phyloP scores from a whole-genome alignment of 2,797 vertebrate species.

The Amniataba percoides region DNA sequence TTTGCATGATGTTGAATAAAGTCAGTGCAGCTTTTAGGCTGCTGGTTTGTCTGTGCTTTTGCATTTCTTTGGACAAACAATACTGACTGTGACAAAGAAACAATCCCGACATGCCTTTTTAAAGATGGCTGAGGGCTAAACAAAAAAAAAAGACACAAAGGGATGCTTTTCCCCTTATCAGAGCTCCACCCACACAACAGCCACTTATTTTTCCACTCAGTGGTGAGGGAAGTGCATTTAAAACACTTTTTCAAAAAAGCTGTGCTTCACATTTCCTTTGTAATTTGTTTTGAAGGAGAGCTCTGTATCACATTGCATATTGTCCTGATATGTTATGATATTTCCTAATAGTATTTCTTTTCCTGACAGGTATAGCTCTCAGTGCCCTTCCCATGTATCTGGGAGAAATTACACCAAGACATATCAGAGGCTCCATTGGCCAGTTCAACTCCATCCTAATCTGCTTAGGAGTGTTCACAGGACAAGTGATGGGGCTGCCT shows the following conservation, averaged over 20 bases:
- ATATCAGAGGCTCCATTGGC: slow-evolving; percentile 91
- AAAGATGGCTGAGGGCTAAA: neutral
- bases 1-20: neutral
- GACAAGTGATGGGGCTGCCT: slow-evolving; percentile 92
- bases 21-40: neutral
- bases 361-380: slow-evolving; percentile 90
- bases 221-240: neutral
- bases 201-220: neutral
- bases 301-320: no score
- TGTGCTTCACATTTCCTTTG: no score
- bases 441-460: slow-evolving; percentile 96
- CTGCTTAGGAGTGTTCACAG: slow-evolving; percentile 92
- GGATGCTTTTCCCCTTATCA: neutral
- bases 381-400: slow-evolving; percentile 95
- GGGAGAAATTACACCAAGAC: slow-evolving; percentile 93
- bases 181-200: neutral
- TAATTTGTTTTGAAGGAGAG: neutral
- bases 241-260: neutral
- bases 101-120: neutral
- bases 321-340: neutral
- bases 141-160: slow-evolving; percentile 2
- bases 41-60: neutral
- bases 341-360: slow-evolving; percentile 6
- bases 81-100: neutral
- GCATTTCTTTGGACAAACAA: neutral